Evolutionary conservation across 2,888 invertebrate genomes (phyloP), one percentile per base, ranked within the genome.

Genomic region (Villa cingulata): DNA sequence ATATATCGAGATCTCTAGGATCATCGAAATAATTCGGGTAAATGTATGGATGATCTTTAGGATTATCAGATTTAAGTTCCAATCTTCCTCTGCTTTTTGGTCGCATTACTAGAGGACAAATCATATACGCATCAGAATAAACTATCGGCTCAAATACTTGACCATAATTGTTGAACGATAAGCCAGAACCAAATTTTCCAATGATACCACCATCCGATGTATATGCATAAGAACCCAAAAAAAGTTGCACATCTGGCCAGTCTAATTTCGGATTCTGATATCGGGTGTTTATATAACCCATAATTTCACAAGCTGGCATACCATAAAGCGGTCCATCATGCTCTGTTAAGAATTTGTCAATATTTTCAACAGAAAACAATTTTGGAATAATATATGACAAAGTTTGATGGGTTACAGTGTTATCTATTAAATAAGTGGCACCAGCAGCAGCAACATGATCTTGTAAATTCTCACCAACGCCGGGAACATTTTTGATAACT

Each of bases 361-460:
- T 67, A 34, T 78, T 75, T 9, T 73, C 72, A 3, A 77, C 57
- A 7, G 77, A 77, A 51, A 84, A 69, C 18, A 77, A 74, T 43
- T 80, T 73, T 0, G 82, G 80, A 41, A 86, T 62, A 49, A 85
- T 77, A 56, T 86, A 81, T 37, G 82, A 80, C 49, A 82, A 75
- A 42, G 74, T 72, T 4, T 75, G 68, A n/a, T 75, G 73, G 1
- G 61, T 59, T 2, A 68, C 62, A 2, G 76, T 76, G 48, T 81
- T 76, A 46, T 84, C 76, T 48, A 87, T 77, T 2, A 84, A 68
- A 59, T 80, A 88, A 0, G 78, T 78, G 41, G 81, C 75, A 0
- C 89, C 89, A 1, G 86, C 85, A 62, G 86, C 77, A 0, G 85
- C 83, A 1, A 85, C 76, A 60, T 90, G 90, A 63, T 90, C 89